A percentile compares a stretch with the other conserved stretches of the same genome.
These are phyloP conservation scores for Cottoperca gobio DNA, from an alignment of 2,797 vertebrate genomes.

Conservation along the genomic window DNA sequence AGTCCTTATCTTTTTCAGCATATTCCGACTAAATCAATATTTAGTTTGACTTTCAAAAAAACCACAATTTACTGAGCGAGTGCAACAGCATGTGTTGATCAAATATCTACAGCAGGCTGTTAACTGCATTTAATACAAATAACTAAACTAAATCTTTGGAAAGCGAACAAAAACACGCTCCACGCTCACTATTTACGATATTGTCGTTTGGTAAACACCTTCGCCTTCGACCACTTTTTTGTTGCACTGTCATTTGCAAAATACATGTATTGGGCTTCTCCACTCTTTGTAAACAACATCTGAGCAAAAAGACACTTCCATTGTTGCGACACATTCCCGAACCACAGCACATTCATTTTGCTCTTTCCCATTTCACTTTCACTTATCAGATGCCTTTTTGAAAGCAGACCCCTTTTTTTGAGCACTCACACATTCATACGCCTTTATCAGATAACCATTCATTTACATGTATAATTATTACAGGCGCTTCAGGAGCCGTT, in stretches of 20 bases:
- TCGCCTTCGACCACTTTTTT: neutral
- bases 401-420: slow-evolving; percentile 50
- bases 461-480: slow-evolving; percentile 92
- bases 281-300: slow-evolving; percentile 32
- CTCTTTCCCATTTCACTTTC: slow-evolving; percentile 64
- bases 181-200: neutral
- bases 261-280: slow-evolving; percentile 1
- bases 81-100: neutral
- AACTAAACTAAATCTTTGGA: neutral
- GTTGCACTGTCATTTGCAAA: slow-evolving; percentile 5
- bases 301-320: slow-evolving; percentile 37
- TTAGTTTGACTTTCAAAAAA: slow-evolving; percentile 38
- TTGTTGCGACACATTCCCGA: slow-evolving; percentile 23
- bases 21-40: slow-evolving; percentile 75
- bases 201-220: neutral
- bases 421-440: slow-evolving; percentile 30
- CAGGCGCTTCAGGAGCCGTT: slow-evolving; percentile 85
- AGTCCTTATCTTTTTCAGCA: slow-evolving; percentile 63
- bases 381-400: slow-evolving; percentile 75
- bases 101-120: neutral
- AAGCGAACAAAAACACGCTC: neutral
- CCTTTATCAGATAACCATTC: slow-evolving; percentile 81
- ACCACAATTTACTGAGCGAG: neutral
- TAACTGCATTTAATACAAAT: neutral
- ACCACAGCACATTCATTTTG: slow-evolving; percentile 32